Base-by-base conservation (phyloP, 2,113 vertebrate species). In the Alligator sinensis region DNA sequence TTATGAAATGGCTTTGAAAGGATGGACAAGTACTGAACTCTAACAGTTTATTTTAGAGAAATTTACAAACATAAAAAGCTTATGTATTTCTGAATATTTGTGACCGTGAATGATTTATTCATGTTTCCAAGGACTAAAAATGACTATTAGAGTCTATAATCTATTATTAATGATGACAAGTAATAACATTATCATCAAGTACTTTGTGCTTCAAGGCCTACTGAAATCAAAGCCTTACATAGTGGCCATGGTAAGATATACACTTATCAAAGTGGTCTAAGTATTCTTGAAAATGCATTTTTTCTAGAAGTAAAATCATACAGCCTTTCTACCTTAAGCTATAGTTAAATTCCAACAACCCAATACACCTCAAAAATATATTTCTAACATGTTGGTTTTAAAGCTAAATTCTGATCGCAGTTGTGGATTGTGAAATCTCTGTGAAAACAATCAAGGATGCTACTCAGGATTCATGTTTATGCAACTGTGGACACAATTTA, bases 241-340 rank as follows among this genome's bases (percentile, higher is more conserved):
- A 47, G 47, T 9, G 47, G 47, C 10, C 0, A 0, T 70, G 22
- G 22, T 34, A 70, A 34, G 22, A 78, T 17, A 4, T 38, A 25
- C 34, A 57, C 16, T 66, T 64, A 64, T 17, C 0, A 2, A 64
- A 30, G 13, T 24, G 30, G 3, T 66, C 54, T 54, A 68, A 8
- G 8, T 55, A 24, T 68, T 77, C 14, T 19, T 14, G n/a, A 80
- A 58, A 80, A 63, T 18, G 1, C 17, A 47, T 13, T 2, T 2
- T 18, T 30, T 47, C 70, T 63, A 30, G 16, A 57, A 38, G 61
- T 63, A 2, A 74, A 79, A 54, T 58, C 77, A 60, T 21, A 78
- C 21, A 21, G 5, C 7, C 7, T 54, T 78, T 54, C 47, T 17
- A 10, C 24, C 60, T 77, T 66, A 34, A 61, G n/a, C 2, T 68